These are phyloP conservation scores for Melanotaenia trifasciata DNA, from an alignment of 2,797 vertebrate genomes.

Conservation along the genomic window DNA sequence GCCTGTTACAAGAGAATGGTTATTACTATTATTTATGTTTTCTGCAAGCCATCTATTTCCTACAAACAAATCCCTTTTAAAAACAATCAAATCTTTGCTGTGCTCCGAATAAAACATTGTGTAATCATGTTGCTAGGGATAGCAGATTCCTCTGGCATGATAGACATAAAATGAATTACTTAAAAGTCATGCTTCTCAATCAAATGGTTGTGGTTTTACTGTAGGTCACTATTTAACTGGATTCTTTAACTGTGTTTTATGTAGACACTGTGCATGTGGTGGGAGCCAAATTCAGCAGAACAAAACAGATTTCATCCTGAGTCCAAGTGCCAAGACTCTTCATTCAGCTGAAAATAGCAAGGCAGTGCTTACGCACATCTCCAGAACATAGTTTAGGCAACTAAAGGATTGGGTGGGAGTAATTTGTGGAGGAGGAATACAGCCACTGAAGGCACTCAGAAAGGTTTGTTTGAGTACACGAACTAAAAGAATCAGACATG, in stretches of 20 bases:
- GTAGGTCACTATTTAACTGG: slow-evolving; percentile 29
- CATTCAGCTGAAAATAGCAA: slow-evolving; percentile 84
- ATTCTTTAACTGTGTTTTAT: slow-evolving; percentile 44
- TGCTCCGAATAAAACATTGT: neutral
- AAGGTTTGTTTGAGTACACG: slow-evolving; percentile 51
- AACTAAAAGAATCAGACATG: slow-evolving; percentile 58
- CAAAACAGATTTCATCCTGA: slow-evolving; percentile 77
- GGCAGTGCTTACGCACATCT: slow-evolving; percentile 81
- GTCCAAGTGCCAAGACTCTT: slow-evolving; percentile 77
- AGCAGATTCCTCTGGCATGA: neutral
- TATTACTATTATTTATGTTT: neutral
- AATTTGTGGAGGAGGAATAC: slow-evolving; percentile 72
- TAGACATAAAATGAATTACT: slow-evolving; percentile 7
- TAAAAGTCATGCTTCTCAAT: slow-evolving; percentile 14
- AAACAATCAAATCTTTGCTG: neutral
- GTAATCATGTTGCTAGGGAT: neutral
- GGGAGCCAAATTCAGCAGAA: slow-evolving; percentile 67
- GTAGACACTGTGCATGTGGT: slow-evolving; percentile 49
- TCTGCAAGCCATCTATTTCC: neutral
- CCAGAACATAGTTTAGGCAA: slow-evolving; percentile 79
- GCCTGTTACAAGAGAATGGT: slow-evolving; percentile 34
- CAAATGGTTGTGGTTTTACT: slow-evolving; percentile 46
- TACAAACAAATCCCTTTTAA: slow-evolving; percentile 1
- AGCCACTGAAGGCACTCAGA: slow-evolving; percentile 55
- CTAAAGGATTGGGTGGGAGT: slow-evolving; percentile 72